Evolutionary conservation across 1,140 invertebrate genomes (phyloP), one percentile per base, ranked within the genome.

Genomic region (Euura lappo): DNA sequence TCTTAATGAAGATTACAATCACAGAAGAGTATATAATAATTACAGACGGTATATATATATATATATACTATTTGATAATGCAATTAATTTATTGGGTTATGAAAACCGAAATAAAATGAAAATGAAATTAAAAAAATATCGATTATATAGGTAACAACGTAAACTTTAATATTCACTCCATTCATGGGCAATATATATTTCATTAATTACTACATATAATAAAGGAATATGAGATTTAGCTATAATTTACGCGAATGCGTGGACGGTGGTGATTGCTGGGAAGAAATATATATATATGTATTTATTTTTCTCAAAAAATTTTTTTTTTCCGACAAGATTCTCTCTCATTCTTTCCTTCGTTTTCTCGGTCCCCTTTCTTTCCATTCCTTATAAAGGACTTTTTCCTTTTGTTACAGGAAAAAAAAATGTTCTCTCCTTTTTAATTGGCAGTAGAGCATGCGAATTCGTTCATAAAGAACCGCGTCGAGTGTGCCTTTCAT

Each of bases 241-340:
- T 60, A 11, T 60, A 60, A 60, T 60, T 60, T 60, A 60, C 51
- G 51, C 51, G 6, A 60, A 60, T 60, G 51, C 51, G 51, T 60
- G 51, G 51, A 60, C 51, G 51, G 51, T 60, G 51, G 51, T 5
- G 51, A 60, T 6, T 60, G 10, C 13, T 8, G 51, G 51, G 51
- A 60, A n/a, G 51, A 60, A 11, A 60, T 5, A 51, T 51, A 8
- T 60, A 8, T 28, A 28, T 0, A 1, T 28, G 1, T 60, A n/a
- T 60, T 60, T 60, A n/a, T n/a, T 60, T 28, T 60, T 4, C 51
- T 60, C 0, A 11, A n/a, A 28, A 28, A 28, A 28, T 28, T 28
- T 28, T 28, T 28, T 28, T 28, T 28, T 28, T 28, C 1, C 13
- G 51, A 3, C 51, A n/a, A 6, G 10, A n/a, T 60, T 8, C 51